Base-by-base conservation (phyloP, 2,113 vertebrate species). In the Chloroceryle aenea region DNA sequence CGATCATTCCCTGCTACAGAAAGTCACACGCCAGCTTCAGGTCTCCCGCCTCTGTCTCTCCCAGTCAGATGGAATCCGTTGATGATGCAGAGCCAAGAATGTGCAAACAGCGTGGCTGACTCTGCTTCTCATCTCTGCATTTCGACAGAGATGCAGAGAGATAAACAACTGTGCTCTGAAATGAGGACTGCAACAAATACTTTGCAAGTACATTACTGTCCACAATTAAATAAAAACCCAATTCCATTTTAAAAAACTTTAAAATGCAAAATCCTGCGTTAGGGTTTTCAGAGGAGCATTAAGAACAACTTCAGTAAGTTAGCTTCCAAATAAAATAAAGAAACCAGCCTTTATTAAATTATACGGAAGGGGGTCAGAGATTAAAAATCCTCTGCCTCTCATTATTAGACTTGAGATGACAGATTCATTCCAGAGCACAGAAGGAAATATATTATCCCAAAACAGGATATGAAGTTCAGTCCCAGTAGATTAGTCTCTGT, bases 401-500 rank as follows among this genome's bases (percentile, higher is more conserved):
- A 97, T 97, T 98, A 98, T 98, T 98, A 98, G 96, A 95, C 96
- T 94, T 93, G 94, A 95, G 97, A 98, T 98, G 98, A 98, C 97
- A 98, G 98, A 98, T 97, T 98, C 98, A 98, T 98, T 98, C 98
- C 98, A 98, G 98, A 98, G 97, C 98, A 97, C 97, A 97, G 95
- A 98, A 96, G 96, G 97, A 98, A 98, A 98, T 98, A 98, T 97
- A 98, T 98, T 97, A 98, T 97, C 98, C 97, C 95, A 97, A 98
- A 98, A 98, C 98, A 98, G 98, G 98, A 98, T 98, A 98, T 98
- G 98, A 98, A 98, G 97, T 96, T 98, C 98, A 98, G 98, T 98
- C 98, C 97, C 96, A 81, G 95, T 93, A 96, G 97, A 98, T 98
- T 97, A 98, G 97, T 97, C 97, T 98, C 97, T 97, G 97, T 97